Conservation (phyloP, 2,113 vertebrate species). For the Galeopterus variegatus region DNA sequence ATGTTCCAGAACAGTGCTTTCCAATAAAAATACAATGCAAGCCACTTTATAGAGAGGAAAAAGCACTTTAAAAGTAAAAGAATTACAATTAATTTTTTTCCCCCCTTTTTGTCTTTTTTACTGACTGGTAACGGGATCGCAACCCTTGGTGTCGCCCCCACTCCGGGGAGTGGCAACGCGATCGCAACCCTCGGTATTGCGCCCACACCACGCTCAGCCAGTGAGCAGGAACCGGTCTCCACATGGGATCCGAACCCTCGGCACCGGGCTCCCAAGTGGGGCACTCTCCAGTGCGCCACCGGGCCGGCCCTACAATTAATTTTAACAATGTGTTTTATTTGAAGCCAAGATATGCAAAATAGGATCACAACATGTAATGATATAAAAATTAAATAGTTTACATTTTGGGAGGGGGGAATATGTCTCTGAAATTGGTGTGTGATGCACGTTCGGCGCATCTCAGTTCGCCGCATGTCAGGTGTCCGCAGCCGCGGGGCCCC, state of each 20-base stretch:
- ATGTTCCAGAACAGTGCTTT: not conserved
- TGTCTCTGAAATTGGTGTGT: not conserved
- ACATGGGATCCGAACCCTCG: no score
- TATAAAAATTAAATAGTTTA: not conserved
- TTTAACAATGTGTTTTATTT: slow-evolving; percentile 30
- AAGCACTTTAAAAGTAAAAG: slow-evolving; percentile 20
- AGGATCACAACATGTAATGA: not conserved
- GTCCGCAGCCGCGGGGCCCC: accelerated
- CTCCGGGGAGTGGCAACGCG: no score
- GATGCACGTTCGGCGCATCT: not conserved
- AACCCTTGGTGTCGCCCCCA: no score
- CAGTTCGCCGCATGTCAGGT: accelerated
- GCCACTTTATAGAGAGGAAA: not conserved
- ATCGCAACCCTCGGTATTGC: no score
- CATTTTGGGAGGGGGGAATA: not conserved
- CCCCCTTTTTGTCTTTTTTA: no score
- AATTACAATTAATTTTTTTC: slow-evolving; percentile 24
- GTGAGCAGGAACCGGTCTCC: no score
- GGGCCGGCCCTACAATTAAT: slow-evolving; percentile 39
- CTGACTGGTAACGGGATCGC: no score
- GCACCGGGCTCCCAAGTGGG: no score
- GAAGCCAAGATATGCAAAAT: slow-evolving; percentile 25
- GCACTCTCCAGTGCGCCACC: no score
- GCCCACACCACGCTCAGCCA: no score
- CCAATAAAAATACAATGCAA: slow-evolving; percentile 18